These are phyloP conservation scores for Morone saxatilis DNA, from an alignment of 2,113 vertebrate species.

Conservation along the genomic window DNA sequence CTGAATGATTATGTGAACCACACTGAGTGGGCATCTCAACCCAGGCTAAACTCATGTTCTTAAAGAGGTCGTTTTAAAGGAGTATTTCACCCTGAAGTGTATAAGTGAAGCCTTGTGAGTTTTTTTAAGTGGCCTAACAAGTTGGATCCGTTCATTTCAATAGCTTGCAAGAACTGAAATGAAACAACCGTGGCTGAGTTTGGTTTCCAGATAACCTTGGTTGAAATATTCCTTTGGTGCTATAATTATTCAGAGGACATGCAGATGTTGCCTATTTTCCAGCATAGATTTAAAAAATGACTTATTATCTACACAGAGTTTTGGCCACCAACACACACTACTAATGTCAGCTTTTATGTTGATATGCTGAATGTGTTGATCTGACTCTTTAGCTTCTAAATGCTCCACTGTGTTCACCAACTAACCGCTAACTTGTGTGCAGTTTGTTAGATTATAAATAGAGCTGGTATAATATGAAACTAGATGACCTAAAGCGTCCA, in stretches of 20 bases:
- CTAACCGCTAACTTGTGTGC: not conserved
- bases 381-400: not conserved
- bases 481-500: no score
- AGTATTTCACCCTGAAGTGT: conserved; percentile 13
- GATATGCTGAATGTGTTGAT: not conserved
- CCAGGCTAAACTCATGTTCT: conserved; percentile 18
- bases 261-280: not conserved
- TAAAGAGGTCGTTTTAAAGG: conserved; percentile 22
- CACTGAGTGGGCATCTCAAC: conserved; percentile 16
- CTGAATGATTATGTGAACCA: conserved; percentile 41
- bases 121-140: not conserved
- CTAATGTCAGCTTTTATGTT: not conserved
- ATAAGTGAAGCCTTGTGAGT: not conserved
- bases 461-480: no score
- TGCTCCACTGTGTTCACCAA: no score
- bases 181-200: not conserved
- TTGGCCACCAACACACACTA: no score
- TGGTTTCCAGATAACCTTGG: not conserved
- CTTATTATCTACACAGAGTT: no score
- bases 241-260: not conserved
- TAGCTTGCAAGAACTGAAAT: not conserved
- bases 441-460: no score
- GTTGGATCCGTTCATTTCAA: not conserved
- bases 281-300: not conserved
- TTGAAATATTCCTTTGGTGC: not conserved